These are phyloP conservation scores for Leptinotarsa tumamoca DNA, from an alignment of 2,888 invertebrate species.

Conservation along the genomic window DNA sequence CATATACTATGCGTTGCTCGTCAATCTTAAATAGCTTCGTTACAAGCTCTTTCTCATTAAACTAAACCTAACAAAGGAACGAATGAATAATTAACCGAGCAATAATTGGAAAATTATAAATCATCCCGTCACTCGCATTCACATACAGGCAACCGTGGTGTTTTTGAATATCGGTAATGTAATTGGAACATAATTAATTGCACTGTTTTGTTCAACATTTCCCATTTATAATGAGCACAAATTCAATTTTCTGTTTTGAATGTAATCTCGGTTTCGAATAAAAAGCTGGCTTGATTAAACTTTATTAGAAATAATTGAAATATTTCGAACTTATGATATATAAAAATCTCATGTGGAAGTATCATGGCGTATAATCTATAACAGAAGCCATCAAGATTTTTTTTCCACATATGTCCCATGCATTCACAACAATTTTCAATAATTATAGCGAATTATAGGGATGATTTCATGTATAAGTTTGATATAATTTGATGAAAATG, in stretches of 20 bases:
- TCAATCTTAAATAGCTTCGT: constrained; percentile 26
- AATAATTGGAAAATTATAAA: constrained; percentile 41
- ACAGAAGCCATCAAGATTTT: no score
- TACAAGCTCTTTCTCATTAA: constrained; percentile 33
- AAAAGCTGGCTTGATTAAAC: not conserved
- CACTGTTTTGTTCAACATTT: constrained; percentile 32
- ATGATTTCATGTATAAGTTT: no score
- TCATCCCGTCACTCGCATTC: constrained; percentile 22
- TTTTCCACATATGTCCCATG: no score
- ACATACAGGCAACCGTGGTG: constrained; percentile 23
- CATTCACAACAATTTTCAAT: no score
- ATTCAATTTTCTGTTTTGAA: constrained; percentile 27
- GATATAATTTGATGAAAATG: no score
- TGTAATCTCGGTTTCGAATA: constrained; percentile 22
- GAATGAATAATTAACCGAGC: constrained; percentile 35
- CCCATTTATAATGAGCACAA: constrained; percentile 34
- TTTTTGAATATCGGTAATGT: constrained; percentile 34
- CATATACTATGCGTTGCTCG: not conserved
- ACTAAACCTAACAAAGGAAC: constrained; percentile 29
- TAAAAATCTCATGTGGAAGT: not conserved
- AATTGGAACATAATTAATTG: constrained; percentile 40
- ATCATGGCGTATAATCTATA: no score
- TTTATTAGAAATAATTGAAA: constrained; percentile 25
- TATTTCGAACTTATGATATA: not conserved
- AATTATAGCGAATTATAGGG: no score